phyloP scores from a whole-genome alignment of 2,888 invertebrate genomes.

The Ophraella communa region DNA sequence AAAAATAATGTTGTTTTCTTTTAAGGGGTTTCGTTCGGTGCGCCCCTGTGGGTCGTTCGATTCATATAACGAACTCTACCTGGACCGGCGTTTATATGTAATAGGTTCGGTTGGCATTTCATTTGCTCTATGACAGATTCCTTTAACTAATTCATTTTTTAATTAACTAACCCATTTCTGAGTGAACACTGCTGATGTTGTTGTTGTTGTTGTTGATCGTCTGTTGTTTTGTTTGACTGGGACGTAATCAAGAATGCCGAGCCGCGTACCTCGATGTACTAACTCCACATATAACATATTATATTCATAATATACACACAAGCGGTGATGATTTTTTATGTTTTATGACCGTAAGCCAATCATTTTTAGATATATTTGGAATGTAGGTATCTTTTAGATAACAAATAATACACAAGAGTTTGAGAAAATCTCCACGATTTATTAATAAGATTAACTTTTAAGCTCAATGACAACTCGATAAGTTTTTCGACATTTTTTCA shows the following conservation, averaged over 20 bases:
- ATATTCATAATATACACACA: constrained; percentile 3
- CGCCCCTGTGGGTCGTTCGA: constrained; percentile 24
- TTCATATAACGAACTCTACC: constrained; percentile 45
- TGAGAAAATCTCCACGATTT: constrained; percentile 5
- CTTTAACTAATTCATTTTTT: constrained; percentile 60
- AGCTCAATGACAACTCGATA: too few species aligned
- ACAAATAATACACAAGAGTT: too few species aligned
- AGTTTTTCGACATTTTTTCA: too few species aligned
- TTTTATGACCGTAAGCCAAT: constrained; percentile 47
- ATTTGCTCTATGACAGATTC: constrained; percentile 60
- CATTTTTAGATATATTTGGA: too few species aligned
- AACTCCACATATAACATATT: constrained; percentile 35
- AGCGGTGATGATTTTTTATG: constrained; percentile 48
- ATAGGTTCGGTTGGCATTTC: constrained; percentile 56
- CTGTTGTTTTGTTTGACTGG: constrained; percentile 38
- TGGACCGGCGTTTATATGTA: constrained; percentile 51
- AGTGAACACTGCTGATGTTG: too few species aligned
- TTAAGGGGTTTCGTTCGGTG: neutral
- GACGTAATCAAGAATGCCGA: constrained; percentile 42
- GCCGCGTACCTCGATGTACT: constrained; percentile 40
- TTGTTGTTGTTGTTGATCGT: constrained; percentile 47
- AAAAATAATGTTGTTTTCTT: too few species aligned
- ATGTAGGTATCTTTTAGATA: too few species aligned
- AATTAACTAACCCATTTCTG: constrained; percentile 56
- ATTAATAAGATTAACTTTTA: too few species aligned